phyloP scores from a whole-genome alignment of 1,140 invertebrate species.

The Atta cephalotes region DNA sequence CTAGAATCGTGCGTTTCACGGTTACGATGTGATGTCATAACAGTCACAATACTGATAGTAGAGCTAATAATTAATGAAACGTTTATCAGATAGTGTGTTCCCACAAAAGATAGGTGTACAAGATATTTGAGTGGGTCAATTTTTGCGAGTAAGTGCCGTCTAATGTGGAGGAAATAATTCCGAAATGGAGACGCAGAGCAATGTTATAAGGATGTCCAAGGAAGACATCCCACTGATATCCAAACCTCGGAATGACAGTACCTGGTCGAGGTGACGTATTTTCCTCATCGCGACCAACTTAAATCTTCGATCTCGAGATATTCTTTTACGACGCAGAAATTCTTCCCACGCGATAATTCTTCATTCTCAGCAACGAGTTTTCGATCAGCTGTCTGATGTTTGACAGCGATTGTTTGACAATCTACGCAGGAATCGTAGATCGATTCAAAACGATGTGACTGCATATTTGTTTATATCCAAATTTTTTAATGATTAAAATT shows the following conservation, averaged over 20 bases:
- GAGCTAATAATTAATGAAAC: conserved; percentile 7
- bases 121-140: neutral
- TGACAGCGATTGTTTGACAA: neutral
- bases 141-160: conserved; percentile 2
- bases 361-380: neutral
- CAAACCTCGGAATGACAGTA: conserved; percentile 86
- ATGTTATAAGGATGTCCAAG: conserved; percentile 87
- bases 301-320: neutral
- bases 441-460: neutral
- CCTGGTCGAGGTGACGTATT: conserved; percentile 86
- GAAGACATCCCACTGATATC: conserved; percentile 89
- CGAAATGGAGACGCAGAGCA: conserved; percentile 86
- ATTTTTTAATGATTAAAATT: neutral
- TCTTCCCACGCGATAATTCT: too few relatives aligned
- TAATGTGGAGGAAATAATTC: conserved; percentile 61
- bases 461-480: neutral
- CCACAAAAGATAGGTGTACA: neutral
- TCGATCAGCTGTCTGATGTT: neutral
- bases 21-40: conserved; percentile 64
- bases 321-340: neutral
- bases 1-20: conserved; percentile 28
- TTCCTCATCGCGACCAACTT: conserved; percentile 54
- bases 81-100: conserved; percentile 16
- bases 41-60: conserved; percentile 62
- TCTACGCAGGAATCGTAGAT: neutral